Evolutionary conservation across 2,113 vertebrate genomes (phyloP).

Genomic region (Aleadryas rufinucha): DNA sequence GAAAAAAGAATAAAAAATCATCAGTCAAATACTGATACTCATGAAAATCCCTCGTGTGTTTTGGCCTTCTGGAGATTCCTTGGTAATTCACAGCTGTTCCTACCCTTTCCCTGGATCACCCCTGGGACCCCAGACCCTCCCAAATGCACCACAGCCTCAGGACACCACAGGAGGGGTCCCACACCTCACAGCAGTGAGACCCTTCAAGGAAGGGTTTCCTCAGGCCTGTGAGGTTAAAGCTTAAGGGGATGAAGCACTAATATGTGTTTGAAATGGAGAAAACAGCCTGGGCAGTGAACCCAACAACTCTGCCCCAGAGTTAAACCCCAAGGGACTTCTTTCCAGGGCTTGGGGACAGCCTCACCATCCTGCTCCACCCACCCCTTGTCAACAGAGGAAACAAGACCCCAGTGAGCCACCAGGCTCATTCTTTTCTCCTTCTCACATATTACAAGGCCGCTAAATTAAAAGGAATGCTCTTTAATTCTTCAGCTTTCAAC

Average conservation of each 20-base stretch:
- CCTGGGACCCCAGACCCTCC: not conserved
- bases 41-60: rapidly evolving
- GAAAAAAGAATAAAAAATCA: not conserved
- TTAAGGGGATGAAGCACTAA: not conserved
- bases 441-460: not conserved
- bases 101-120: not conserved
- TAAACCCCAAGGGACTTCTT: not conserved
- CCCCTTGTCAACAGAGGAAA: not conserved
- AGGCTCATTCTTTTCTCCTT: slow-evolving; percentile 9
- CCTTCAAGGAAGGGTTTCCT: not conserved
- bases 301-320: not conserved
- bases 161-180: not conserved
- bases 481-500: slow-evolving; percentile 18
- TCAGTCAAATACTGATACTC: not conserved
- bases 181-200: not conserved
- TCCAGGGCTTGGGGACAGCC: not conserved
- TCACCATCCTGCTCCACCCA: not conserved
- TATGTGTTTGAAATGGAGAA: not conserved
- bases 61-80: not conserved
- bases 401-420: not conserved
- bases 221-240: not conserved
- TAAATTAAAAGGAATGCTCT: not conserved
- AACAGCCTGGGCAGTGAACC: not conserved
- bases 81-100: not conserved
- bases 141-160: not conserved